Evolutionary conservation across 2,888 invertebrate genomes (phyloP), one percentile per base, ranked within the genome.

Genomic region (Chironomus tentans): DNA sequence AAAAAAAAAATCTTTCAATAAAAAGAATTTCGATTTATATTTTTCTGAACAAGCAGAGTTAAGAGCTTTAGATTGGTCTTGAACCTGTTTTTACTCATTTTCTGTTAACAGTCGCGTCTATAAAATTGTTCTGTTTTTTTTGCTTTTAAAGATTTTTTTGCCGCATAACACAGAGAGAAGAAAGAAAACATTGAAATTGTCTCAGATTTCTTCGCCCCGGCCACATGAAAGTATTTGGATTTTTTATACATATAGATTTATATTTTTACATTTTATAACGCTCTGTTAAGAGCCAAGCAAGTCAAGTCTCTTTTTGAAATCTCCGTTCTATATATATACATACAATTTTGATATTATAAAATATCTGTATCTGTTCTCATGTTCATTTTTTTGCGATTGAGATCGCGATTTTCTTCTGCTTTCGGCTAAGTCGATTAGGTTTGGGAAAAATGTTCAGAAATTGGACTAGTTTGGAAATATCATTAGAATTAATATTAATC

Each of bases 141-240:
- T 46, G 72, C 62, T 28, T 73, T 73, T 73, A 50, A 65, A 69
- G 46, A 50, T 47, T 65, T 61, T 56, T 47, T 68, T 75, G 74
- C 74, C 68, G 74, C 68, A 15, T 22, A 47, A 65, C 28, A 18
- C 15, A 68, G 15, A 73, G 18, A 70, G 13, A 47, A 38, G 38
- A 38, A 38, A 38, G 38, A 38, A 38, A 71, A 56, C 15, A 38
- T 68, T 50, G 74, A 75, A 75, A 75, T 75, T 68, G 68, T 75
- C 74, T 75, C 74, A 75, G 74, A 75, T 75, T 75, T 68, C 74
- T 75, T 50, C 46, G 47, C 21, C n/a, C n/a, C 65, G 65, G 65
- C 65, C 65, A 65, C 65, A 65, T 65, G 65, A 65, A 65, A 65
- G 65, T 65, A 65, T 65, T 65, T 24, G 24, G 22, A 65, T 65